A percentile compares a stretch with the other conserved stretches of the same genome.
Conservation (phyloP, 2,888 invertebrate genomes). For the Morinoia aosen region DNA sequence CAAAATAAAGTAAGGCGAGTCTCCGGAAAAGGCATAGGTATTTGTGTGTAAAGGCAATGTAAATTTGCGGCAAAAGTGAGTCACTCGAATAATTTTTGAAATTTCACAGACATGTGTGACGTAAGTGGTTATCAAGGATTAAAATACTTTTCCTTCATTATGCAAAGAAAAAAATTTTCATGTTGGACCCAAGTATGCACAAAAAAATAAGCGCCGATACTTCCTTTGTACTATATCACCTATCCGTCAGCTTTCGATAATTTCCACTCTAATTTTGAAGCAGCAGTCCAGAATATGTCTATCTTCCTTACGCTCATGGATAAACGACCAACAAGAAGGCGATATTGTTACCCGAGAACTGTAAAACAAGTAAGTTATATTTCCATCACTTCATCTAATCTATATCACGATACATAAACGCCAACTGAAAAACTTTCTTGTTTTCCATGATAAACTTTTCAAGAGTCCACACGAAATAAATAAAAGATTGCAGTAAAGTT, state of each 20-base stretch:
- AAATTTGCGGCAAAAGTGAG: no score
- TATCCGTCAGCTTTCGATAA: not conserved
- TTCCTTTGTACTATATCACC: not conserved
- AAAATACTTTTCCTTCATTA: not conserved
- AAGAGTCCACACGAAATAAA: not conserved
- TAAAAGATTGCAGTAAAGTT: no score
- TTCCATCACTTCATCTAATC: not conserved
- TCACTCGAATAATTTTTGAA: no score
- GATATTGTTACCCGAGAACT: not conserved
- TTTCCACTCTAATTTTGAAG: not conserved
- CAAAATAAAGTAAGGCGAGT: no score
- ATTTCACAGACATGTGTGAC: no score
- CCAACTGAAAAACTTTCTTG: not conserved
- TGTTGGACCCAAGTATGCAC: not conserved
- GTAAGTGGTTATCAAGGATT: no score
- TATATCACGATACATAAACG: not conserved
- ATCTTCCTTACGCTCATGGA: not conserved
- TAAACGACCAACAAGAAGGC: not conserved
- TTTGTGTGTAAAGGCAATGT: no score
- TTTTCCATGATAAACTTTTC: not conserved
- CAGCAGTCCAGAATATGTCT: not conserved
- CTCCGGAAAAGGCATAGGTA: no score
- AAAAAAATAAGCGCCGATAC: not conserved
- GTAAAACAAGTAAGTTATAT: not conserved
- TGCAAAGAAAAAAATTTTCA: not conserved